A percentile compares a stretch with the other conserved stretches of the same genome.
These are phyloP conservation scores for Neotragus moschatus DNA, from an alignment of 2,113 vertebrate species.

Conservation along the genomic window DNA sequence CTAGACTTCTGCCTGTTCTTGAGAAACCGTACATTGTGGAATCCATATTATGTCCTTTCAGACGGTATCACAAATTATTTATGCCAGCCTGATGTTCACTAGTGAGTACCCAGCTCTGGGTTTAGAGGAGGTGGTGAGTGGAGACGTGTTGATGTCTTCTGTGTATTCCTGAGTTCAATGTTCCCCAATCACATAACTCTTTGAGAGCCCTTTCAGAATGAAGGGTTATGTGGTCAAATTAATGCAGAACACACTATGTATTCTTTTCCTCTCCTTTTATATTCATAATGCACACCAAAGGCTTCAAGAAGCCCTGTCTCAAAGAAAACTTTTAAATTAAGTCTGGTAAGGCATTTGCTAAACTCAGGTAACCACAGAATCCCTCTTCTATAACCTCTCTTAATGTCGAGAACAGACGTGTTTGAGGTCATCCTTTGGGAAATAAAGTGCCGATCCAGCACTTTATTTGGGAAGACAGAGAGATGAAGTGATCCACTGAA, in stretches of 20 bases:
- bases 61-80: neutral
- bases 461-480: neutral
- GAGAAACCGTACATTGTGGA: neutral
- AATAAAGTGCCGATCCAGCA: neutral
- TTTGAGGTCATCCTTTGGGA: neutral
- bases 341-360: neutral
- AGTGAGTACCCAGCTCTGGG: neutral
- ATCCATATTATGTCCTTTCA: neutral
- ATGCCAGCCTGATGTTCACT: neutral
- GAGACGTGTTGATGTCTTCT: neutral
- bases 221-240: neutral
- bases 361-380: neutral
- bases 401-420: neutral
- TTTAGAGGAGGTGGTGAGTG: neutral
- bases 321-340: neutral
- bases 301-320: neutral
- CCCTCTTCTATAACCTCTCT: neutral
- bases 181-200: neutral
- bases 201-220: neutral
- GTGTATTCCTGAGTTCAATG: neutral
- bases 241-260: neutral
- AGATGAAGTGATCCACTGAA: neutral
- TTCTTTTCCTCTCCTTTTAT: neutral
- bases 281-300: neutral
- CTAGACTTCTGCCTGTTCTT: neutral